Percentiles rank a stretch among this genome's conserved stretches.
These are phyloP conservation scores for Lanius collurio DNA, from an alignment of 2,113 vertebrate species.

Conservation along the genomic window DNA sequence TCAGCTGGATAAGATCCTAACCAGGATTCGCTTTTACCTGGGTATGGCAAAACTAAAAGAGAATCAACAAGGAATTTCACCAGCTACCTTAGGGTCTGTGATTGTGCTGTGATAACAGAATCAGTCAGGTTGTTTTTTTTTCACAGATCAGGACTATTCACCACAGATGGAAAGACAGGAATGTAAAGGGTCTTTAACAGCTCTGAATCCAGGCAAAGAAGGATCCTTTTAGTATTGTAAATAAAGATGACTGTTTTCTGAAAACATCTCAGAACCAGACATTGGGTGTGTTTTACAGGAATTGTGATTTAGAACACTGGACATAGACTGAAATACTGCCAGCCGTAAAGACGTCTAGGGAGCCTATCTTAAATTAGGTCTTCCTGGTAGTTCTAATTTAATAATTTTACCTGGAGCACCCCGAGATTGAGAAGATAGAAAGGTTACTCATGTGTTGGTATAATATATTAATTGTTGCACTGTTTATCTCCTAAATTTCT, in stretches of 20 bases:
- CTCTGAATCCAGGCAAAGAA: neutral
- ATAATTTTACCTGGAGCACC: neutral
- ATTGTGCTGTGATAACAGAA: neutral
- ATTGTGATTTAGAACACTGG: neutral
- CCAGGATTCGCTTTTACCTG: neutral
- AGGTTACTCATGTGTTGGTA: neutral
- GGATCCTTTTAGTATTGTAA: neutral
- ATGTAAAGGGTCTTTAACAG: neutral
- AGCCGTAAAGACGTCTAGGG: neutral
- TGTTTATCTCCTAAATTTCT: constrained; percentile 4
- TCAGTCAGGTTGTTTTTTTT: neutral
- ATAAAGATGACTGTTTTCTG: neutral
- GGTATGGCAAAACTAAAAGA: neutral
- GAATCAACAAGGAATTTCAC: neutral
- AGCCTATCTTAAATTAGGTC: neutral
- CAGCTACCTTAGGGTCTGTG: neutral
- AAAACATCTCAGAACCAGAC: neutral
- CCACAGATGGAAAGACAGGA: neutral
- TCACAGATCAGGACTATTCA: neutral
- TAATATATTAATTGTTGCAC: neutral
- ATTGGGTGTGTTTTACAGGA: neutral
- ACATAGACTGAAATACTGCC: neutral
- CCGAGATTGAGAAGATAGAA: neutral
- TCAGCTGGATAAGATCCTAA: neutral
- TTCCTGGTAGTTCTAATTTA: neutral